These are phyloP conservation scores for Platorchestia sp. DNA, from an alignment of 1,140 invertebrate species.

Conservation along the genomic window DNA sequence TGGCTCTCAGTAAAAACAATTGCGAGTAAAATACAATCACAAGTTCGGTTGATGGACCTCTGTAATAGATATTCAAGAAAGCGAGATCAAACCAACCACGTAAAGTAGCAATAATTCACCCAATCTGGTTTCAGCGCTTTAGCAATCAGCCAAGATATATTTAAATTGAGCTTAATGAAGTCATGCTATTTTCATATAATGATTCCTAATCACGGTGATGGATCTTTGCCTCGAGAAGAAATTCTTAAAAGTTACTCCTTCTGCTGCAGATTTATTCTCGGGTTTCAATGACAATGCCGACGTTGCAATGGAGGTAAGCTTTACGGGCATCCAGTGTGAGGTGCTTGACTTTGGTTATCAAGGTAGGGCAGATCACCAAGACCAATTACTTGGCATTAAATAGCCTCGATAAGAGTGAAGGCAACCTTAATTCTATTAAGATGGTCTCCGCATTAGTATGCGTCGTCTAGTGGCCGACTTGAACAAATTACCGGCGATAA, in stretches of 20 bases:
- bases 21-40: neutral
- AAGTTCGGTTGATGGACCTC: neutral
- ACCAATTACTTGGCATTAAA: slow-evolving; percentile 53
- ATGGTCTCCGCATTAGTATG: slow-evolving; percentile 44
- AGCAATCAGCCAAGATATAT: neutral
- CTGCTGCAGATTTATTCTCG: slow-evolving; percentile 27
- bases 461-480: slow-evolving; percentile 32
- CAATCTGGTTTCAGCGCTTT: neutral
- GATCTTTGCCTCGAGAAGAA: slow-evolving; percentile 19
- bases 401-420: slow-evolving; percentile 41
- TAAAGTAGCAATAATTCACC: neutral
- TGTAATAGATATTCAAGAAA: neutral
- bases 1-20: neutral
- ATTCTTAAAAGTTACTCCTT: neutral
- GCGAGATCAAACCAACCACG: neutral
- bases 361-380: neutral
- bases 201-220: slow-evolving; percentile 45
- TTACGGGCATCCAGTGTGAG: neutral
- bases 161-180: slow-evolving; percentile 42
- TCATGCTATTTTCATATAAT: slow-evolving; percentile 34
- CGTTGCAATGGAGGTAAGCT: neutral
- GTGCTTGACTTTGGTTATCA: neutral
- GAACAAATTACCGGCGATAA: slow-evolving; percentile 52
- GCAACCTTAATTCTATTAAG: slow-evolving; percentile 52
- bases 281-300: neutral